Percentiles rank a stretch among this genome's conserved stretches.
phyloP scores from a whole-genome alignment of 2,888 invertebrate species.

The Latheticus oryzae region DNA sequence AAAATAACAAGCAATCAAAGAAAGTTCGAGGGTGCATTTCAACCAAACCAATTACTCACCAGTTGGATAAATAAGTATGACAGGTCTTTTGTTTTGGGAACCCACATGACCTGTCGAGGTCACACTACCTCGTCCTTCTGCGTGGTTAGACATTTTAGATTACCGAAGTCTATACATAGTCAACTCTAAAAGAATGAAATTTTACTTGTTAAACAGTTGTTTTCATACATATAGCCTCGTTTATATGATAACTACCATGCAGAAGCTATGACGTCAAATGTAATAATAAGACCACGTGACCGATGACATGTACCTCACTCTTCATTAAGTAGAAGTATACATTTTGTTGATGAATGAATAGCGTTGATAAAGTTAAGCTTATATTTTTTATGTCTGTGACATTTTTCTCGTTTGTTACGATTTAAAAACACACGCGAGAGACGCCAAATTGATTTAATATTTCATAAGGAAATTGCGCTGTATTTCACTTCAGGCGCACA shows the following conservation, averaged over 20 bases:
- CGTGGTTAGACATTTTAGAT: slow-evolving; percentile 43
- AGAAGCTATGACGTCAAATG: neutral
- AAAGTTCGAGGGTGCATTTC: slow-evolving; percentile 1
- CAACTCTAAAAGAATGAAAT: slow-evolving; percentile 17
- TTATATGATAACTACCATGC: slow-evolving; percentile 6
- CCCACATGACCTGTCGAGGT: slow-evolving; percentile 55
- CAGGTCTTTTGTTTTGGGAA: slow-evolving; percentile 76
- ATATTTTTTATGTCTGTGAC: neutral
- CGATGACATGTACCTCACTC: neutral
- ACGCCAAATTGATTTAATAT: slow-evolving; percentile 2
- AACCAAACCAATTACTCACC: slow-evolving; percentile 65
- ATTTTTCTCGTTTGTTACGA: neutral
- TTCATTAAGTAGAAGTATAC: slow-evolving; percentile 1
- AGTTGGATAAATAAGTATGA: slow-evolving; percentile 79
- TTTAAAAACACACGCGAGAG: slow-evolving; percentile 1
- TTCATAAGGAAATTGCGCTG: slow-evolving; percentile 1
- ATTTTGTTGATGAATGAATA: slow-evolving; percentile 7
- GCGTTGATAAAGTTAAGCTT: slow-evolving; percentile 9
- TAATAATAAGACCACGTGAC: neutral
- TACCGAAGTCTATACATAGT: slow-evolving; percentile 8
- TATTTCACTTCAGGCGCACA: slow-evolving; percentile 4
- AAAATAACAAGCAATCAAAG: too few relatives aligned
- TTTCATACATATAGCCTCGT: slow-evolving; percentile 7
- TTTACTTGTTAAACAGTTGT: slow-evolving; percentile 12
- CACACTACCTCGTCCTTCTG: slow-evolving; percentile 40